Evolutionary conservation across 1,140 invertebrate genomes (phyloP), one percentile per base, ranked within the genome.

Genomic region (Mizuhopecten yessoensis): DNA sequence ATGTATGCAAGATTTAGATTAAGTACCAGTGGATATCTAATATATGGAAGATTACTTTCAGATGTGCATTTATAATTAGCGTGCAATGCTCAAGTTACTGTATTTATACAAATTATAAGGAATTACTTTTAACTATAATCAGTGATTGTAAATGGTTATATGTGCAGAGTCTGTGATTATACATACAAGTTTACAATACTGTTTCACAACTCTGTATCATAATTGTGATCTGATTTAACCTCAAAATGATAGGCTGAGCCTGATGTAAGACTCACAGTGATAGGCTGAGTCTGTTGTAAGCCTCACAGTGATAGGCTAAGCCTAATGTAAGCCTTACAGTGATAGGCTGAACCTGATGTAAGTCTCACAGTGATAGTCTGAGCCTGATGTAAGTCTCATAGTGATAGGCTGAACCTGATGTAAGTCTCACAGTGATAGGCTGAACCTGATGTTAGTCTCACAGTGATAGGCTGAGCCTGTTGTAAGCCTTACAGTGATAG

Each of bases 51-150:
- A n/a, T 29, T 75, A 45, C 42, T 45, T 45, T n/a, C 57, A n/a
- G 57, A 75, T 75, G 57, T 75, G 57, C 57, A 75, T 75, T 75
- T 75, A 75, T 75, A n/a, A 29, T 75, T 75, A 49, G 57, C 29
- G 57, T 75, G 57, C 57, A 75, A 75, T 75, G 57, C 57, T 75
- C 57, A 75, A 75, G 57, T 29, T 75, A 29, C 57, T 75, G 57
- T 75, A 75, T 75, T 75, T 75, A 75, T 75, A 75, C 57, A 75
- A 75, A n/a, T 29, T 75, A n/a, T 75, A 75, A 5, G n/a, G 3
- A n/a, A n/a, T n/a, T n/a, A n/a, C n/a, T n/a, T n/a, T n/a, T n/a
- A n/a, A n/a, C n/a, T 75, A 29, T 75, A 75, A 39, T 13, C 36
- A 39, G 36, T 39, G 36, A 39, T 39, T n/a, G n/a, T n/a, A n/a